Percentiles rank a stretch among this genome's conserved stretches.
These are phyloP conservation scores for Caenorhabditis angaria DNA, from an alignment of 2,888 invertebrate species.

Conservation along the genomic window DNA sequence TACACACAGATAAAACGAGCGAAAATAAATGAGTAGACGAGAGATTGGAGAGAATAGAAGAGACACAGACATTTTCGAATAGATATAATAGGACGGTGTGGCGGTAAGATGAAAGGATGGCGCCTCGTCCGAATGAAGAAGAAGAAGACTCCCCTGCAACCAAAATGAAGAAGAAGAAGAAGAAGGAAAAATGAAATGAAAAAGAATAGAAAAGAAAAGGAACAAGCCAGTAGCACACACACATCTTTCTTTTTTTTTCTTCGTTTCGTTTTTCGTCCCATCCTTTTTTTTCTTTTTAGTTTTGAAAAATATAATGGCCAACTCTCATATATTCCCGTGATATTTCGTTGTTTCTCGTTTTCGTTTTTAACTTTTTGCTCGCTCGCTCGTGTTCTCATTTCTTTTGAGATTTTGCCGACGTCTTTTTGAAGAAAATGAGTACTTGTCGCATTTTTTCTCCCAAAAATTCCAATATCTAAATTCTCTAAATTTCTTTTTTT, in stretches of 20 bases:
- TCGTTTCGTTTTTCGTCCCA: conserved; percentile 8
- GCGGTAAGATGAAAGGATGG: conserved; percentile 15
- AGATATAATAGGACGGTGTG: not conserved
- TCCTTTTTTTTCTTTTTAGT: not conserved
- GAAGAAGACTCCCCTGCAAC: too few species aligned
- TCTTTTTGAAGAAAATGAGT: not conserved
- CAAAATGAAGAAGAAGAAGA: too few species aligned
- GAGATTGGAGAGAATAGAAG: not conserved
- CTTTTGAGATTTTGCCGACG: too few species aligned
- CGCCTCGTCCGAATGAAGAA: conserved; percentile 2
- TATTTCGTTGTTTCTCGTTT: not conserved
- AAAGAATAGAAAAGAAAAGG: too few species aligned
- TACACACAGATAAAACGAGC: not conserved
- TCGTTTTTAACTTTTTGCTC: not conserved
- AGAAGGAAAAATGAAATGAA: too few species aligned
- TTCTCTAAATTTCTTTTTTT: too few species aligned
- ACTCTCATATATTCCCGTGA: not conserved
- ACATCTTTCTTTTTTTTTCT: conserved; percentile 13
- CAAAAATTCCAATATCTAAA: not conserved
- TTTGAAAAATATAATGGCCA: too few species aligned
- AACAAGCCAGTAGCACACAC: not conserved
- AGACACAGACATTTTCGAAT: conserved; percentile 17
- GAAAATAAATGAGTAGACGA: not conserved
- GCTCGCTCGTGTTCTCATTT: too few species aligned
- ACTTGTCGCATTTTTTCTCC: not conserved